These are phyloP conservation scores for Paracanthobrama guichenoti DNA, from an alignment of 2,113 vertebrate genomes.

Conservation along the genomic window DNA sequence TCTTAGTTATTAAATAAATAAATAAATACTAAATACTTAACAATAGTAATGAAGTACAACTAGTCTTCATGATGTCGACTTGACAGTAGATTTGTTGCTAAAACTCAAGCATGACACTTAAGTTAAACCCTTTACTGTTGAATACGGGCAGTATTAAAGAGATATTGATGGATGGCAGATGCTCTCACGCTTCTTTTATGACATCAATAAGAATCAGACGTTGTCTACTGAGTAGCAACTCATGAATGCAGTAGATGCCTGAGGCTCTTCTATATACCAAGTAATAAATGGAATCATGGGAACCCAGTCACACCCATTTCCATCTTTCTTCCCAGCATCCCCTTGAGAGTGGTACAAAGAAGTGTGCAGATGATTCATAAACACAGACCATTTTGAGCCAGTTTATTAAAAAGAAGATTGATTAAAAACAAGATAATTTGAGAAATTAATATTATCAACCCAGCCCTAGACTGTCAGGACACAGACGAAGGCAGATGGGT, in stretches of 20 bases:
- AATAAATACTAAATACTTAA: neutral
- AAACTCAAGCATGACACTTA: neutral
- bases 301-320: constrained; percentile 38
- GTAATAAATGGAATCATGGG: constrained; percentile 25
- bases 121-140: neutral
- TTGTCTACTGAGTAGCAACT: constrained; percentile 6
- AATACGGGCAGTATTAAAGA: neutral
- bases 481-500: no score
- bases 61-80: neutral
- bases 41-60: neutral
- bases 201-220: neutral
- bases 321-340: constrained; percentile 3
- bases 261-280: constrained; percentile 1
- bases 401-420: no score
- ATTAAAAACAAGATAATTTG: no score
- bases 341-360: constrained; percentile 14
- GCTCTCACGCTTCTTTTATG: constrained; percentile 31
- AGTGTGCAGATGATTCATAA: constrained; percentile 6
- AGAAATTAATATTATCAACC: no score
- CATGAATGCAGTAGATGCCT: neutral
- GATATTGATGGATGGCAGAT: neutral
- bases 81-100: neutral
- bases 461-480: no score
- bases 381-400: neutral
- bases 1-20: neutral